Evolutionary conservation across 2,797 vertebrate species (phyloP), one percentile per base, ranked within the genome.

Genomic region (Chaetodon trifasciatus): DNA sequence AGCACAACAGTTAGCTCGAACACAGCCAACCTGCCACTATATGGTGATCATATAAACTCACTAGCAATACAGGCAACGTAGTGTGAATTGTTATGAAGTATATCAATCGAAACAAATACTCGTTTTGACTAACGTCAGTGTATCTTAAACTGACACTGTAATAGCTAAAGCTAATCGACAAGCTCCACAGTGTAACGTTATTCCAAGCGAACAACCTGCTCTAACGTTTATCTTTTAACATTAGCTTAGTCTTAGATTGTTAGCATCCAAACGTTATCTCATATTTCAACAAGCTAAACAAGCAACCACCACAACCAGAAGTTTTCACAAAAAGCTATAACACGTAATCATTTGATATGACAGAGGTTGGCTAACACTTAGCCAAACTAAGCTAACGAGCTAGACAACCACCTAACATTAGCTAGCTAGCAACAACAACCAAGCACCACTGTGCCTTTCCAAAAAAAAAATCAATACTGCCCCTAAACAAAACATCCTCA

Each of bases 371-470:
- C 16, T 35, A 57, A 66, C 24, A 24, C 49, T 13, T 62, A 74
- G 74, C 56, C n/a, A 15, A 46, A 72, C 67, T 80, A 66, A 15
- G 79, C 78, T 89, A 89, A 52, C 47, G 11, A 49, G 72, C 89
- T 82, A 84, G 52, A 39, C 15, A 78, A 35, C 62, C 62, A 74
- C 39, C 44, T 32, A 71, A 63, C 23, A 50, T 79, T 84, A 81
- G 87, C 81, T 66, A 79, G 82, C 78, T 72, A 82, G 82, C 80
- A 83, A 88, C 86, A 92, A 88, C 90, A 89, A 89, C 62, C 73
- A 75, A 79, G 39, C 42, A 44, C 75, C 52, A 24, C 42, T 39
- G 28, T 72, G 39, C 21, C 69, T 73, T 78, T 82, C 42, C 17
- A 21, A 63, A 76, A 78, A 76, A 78, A 64, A 42, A 86, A 37